Percentiles rank a stretch among this genome's conserved stretches.
Conservation (phyloP, 1,140 invertebrate genomes). For the Zaprionus taronus region DNA sequence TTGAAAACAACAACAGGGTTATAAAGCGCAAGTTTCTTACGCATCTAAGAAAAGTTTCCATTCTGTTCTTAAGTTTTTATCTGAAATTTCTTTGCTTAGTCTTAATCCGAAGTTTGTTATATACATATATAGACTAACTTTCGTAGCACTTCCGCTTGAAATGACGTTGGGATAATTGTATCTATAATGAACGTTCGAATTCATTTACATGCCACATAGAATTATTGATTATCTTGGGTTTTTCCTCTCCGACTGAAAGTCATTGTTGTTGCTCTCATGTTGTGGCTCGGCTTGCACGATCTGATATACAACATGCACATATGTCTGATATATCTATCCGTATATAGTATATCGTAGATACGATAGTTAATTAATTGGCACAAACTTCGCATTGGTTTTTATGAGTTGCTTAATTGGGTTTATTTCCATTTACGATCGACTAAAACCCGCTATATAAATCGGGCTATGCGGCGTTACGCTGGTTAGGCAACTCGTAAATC, state of each 20-base stretch:
- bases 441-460: neutral
- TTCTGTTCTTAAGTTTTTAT: neutral
- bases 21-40: neutral
- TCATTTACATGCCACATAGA: neutral
- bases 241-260: neutral
- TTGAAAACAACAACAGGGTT: neutral
- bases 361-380: constrained; percentile 5
- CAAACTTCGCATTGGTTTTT: neutral
- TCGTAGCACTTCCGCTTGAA: neutral
- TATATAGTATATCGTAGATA: constrained; percentile 1
- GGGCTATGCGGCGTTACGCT: neutral
- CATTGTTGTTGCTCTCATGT: neutral
- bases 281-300: neutral
- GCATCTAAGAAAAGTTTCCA: neutral
- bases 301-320: neutral
- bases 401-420: constrained; percentile 1
- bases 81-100: neutral
- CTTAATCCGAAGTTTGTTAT: neutral
- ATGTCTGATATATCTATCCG: neutral
- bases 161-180: neutral
- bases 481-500: neutral
- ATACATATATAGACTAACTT: neutral
- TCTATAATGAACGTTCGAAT: neutral
- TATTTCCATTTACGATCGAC: constrained; percentile 4
- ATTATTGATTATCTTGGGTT: neutral